Evolutionary conservation across 1,140 invertebrate species (phyloP), one percentile per base, ranked within the genome.

Genomic region (Platorchestia sp.): DNA sequence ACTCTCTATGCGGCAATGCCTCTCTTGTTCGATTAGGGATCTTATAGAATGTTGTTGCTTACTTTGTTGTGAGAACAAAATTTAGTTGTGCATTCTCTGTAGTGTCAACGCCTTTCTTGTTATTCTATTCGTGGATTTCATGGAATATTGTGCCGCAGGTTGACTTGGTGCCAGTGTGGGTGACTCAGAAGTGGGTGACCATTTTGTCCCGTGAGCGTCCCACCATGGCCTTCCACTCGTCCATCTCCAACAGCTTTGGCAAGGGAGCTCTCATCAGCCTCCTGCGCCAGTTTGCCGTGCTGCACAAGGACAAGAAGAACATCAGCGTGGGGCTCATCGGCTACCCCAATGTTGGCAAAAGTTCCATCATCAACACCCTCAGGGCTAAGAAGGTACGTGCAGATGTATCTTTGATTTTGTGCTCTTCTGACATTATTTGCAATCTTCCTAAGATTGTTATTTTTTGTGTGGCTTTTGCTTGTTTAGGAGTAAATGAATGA

Each of bases 281-380:
- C 41, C 97, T 99, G 7, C 97, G 99, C 45, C 99, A 99, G 97
- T 99, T 99, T 97, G 98, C 98, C n/a, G 99, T 99, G 97, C 97
- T 99, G 0, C 99, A 99, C 97, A 97, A 98, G 95, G 99, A 99
- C 97, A 99, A 99, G 97, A 99, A 99, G 97, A 99, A 99, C 97
- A 99, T 99, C 86, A 99, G 99, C 97, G 99, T 99, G 95, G 99
- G 99, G 36, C 99, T 99, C 96, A 99, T 99, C 97, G 99, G 99
- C 0, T 99, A 99, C 97, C 99, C 99, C 7, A 99, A 99, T 98
- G 99, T 99, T 27, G 99, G 99, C 0, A 99, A 99, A 97, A 99
- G 99, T 96, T 99, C 99, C 19, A 98, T 99, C 43, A 99, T 99
- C 95, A 99, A 99, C 97, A 99, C 99, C 0, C 97, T 99, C 19